Conservation (phyloP, 2,888 invertebrate genomes). For the Boloria euphrosyne region DNA sequence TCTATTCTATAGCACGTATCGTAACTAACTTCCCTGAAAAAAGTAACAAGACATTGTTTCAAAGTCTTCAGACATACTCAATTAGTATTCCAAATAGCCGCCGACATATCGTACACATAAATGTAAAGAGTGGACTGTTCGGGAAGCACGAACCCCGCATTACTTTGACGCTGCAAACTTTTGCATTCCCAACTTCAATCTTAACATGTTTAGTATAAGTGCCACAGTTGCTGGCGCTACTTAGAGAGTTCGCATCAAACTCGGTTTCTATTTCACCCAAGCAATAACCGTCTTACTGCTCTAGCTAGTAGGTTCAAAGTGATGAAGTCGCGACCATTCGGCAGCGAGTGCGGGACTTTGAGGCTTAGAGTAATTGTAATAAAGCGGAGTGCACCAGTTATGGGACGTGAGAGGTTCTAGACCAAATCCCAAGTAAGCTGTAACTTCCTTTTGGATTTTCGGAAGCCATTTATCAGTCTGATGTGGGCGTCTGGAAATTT, state of each 20-base stretch:
- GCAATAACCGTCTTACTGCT: conserved; percentile 79
- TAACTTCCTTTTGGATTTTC: conserved; percentile 84
- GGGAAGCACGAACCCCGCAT: conserved; percentile 77
- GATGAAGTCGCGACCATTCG: conserved; percentile 67
- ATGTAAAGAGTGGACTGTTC: conserved; percentile 80
- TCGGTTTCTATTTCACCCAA: conserved; percentile 78
- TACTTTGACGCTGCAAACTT: conserved; percentile 45
- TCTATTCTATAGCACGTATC: background rate
- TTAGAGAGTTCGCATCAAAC: conserved; percentile 65
- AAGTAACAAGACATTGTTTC: conserved; percentile 62
- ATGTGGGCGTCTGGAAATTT: conserved; percentile 82
- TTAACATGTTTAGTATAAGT: conserved; percentile 65
- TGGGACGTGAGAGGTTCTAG: conserved; percentile 83
- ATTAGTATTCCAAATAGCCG: conserved; percentile 82
- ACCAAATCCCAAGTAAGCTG: conserved; percentile 83
- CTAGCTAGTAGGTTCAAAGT: conserved; percentile 80
- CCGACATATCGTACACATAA: conserved; percentile 80
- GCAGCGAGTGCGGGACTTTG: conserved; percentile 81
- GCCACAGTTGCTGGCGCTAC: conserved; percentile 66
- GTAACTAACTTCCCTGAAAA: conserved; percentile 13
- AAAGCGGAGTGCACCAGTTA: conserved; percentile 83
- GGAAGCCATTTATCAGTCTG: conserved; percentile 84
- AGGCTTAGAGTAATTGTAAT: conserved; percentile 83
- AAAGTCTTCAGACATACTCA: conserved; percentile 67
- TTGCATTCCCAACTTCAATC: conserved; percentile 61